phyloP scores from a whole-genome alignment of 2,888 invertebrate genomes.

The Agrenia bidenticulata region DNA sequence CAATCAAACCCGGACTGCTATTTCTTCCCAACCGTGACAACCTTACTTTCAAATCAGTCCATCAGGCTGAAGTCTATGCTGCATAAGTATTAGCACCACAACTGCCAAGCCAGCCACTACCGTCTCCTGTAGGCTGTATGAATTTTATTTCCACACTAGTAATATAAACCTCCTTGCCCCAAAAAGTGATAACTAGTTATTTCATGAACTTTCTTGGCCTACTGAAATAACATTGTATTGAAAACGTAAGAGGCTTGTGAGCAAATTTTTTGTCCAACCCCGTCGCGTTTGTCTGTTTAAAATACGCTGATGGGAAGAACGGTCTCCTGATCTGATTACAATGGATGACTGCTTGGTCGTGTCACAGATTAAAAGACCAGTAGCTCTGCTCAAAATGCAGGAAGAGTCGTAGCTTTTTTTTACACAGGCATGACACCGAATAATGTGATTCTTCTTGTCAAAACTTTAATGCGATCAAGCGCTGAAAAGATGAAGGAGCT shows the following conservation, averaged over 20 bases:
- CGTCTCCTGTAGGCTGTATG: too few relatives aligned
- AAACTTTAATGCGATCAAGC: conserved; percentile 4
- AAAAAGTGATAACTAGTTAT: too few relatives aligned
- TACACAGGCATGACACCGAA: conserved; percentile 9
- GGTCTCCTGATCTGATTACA: conserved; percentile 10
- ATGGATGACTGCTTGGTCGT: background rate
- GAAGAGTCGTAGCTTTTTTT: conserved; percentile 3
- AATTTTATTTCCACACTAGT: too few relatives aligned
- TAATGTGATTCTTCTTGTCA: conserved; percentile 9
- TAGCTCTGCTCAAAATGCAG: background rate
- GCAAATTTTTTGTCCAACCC: too few relatives aligned
- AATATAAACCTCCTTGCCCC: too few relatives aligned
- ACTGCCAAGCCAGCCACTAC: too few relatives aligned
- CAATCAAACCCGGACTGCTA: conserved; percentile 48
- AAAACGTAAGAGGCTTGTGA: too few relatives aligned
- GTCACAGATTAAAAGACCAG: background rate
- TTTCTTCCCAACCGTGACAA: conserved; percentile 41
- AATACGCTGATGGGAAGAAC: background rate
- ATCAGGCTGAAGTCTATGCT: too few relatives aligned
- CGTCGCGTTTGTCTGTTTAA: too few relatives aligned
- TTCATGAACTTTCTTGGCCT: too few relatives aligned
- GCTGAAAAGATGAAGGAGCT: conserved; percentile 2
- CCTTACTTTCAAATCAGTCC: background rate
- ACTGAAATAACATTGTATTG: too few relatives aligned
- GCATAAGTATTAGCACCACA: too few relatives aligned